phyloP scores from a whole-genome alignment of 2,797 vertebrate species.

The Austrolebias charrua region DNA sequence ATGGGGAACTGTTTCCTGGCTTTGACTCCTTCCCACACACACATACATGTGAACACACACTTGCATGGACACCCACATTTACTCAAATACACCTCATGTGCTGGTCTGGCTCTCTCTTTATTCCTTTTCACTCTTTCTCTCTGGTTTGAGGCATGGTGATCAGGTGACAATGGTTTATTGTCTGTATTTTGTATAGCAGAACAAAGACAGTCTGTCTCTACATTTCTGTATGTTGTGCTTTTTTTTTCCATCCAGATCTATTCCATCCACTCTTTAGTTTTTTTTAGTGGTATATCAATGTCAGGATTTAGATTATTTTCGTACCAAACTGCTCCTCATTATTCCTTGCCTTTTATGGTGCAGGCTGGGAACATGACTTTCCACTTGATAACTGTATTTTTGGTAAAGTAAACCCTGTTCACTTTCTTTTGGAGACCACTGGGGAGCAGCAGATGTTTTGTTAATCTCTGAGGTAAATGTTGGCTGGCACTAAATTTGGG shows the following conservation, averaged over 20 bases:
- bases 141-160: constrained; percentile 61
- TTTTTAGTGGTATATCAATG: not conserved
- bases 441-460: constrained; percentile 45
- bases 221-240: constrained; percentile 39
- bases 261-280: constrained; percentile 7
- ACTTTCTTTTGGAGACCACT: constrained; percentile 47
- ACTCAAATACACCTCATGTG: constrained; percentile 64
- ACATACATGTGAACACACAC: constrained; percentile 35
- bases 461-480: constrained; percentile 25
- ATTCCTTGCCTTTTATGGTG: not conserved
- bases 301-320: not conserved
- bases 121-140: constrained; percentile 55
- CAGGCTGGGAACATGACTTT: not conserved
- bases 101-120: constrained; percentile 50
- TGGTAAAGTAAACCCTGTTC: not conserved
- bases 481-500: constrained; percentile 4
- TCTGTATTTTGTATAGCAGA: constrained; percentile 62
- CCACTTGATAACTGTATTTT: not conserved
- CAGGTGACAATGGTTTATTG: constrained; percentile 68
- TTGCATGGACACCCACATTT: constrained; percentile 49
- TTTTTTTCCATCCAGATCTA: constrained; percentile 8
- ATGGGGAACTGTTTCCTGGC: constrained; percentile 71
- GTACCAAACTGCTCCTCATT: not conserved
- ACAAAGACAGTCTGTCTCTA: constrained; percentile 63
- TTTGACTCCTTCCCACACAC: constrained; percentile 55